Percentiles rank a stretch among this genome's conserved stretches.
phyloP scores from a whole-genome alignment of 1,140 invertebrate species.

The Venustaconcha ellipsiformis region DNA sequence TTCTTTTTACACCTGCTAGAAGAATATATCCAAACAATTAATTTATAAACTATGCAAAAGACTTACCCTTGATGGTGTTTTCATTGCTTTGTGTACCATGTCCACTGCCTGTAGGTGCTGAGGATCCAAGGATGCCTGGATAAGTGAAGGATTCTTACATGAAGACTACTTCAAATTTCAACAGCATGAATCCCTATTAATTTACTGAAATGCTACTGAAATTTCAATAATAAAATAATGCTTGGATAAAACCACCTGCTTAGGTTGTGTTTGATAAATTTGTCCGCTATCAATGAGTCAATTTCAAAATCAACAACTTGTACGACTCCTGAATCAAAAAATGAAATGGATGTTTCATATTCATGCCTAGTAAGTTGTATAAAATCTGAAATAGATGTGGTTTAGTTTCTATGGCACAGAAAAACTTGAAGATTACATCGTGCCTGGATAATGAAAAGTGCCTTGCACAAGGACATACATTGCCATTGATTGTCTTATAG shows the following conservation, averaged over 20 bases:
- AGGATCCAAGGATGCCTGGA: slow-evolving; percentile 52
- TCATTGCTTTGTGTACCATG: slow-evolving; percentile 54
- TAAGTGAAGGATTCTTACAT: slow-evolving; percentile 17
- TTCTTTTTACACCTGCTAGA: neutral
- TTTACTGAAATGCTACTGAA: neutral
- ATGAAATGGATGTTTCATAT: no score
- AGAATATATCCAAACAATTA: neutral
- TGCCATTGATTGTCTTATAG: no score
- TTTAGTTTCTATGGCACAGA: no score
- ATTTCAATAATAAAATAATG: neutral
- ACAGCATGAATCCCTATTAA: neutral
- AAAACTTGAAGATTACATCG: no score
- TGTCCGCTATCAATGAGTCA: neutral
- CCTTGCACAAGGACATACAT: no score
- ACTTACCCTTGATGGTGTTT: slow-evolving; percentile 63
- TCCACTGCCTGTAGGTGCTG: slow-evolving; percentile 62
- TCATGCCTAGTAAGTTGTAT: no score
- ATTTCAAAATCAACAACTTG: no score
- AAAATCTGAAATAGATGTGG: no score
- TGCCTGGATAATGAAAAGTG: no score
- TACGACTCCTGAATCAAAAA: no score
- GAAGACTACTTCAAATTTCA: neutral
- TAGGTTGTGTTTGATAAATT: neutral
- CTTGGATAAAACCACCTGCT: neutral
- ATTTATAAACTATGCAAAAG: neutral